Evolutionary conservation across 2,113 vertebrate species (phyloP).

Genomic region (Malurus cyaneus): DNA sequence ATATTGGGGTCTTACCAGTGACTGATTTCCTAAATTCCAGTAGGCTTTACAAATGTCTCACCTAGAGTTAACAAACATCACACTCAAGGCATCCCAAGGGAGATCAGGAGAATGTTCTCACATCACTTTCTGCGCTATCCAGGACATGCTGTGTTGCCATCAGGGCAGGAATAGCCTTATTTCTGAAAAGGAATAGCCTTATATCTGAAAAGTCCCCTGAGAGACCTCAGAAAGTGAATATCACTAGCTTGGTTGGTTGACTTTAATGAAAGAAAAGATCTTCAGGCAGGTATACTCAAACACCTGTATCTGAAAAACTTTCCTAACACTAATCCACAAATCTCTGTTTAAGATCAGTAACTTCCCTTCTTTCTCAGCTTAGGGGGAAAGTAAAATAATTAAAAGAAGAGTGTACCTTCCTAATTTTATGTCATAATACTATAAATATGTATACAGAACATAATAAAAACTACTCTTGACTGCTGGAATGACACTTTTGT

Average conservation of each 20-base stretch:
- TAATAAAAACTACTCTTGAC: not conserved
- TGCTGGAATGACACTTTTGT: not conserved
- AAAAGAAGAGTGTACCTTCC: not conserved
- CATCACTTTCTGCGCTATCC: not conserved
- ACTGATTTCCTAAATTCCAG: constrained; percentile 56
- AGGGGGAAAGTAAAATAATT: not conserved
- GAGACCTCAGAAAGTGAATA: not conserved
- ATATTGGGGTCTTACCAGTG: constrained; percentile 2
- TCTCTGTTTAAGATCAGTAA: not conserved
- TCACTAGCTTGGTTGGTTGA: not conserved
- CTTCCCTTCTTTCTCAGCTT: not conserved
- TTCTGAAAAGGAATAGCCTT: not conserved
- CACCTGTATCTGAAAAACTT: not conserved
- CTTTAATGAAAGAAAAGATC: not conserved
- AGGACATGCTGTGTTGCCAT: not conserved
- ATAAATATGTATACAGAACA: not conserved
- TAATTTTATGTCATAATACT: not conserved
- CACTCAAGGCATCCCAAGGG: not conserved
- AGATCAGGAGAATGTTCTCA: not conserved
- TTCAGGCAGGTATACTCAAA: not conserved
- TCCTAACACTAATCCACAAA: not conserved
- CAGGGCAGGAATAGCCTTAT: not conserved
- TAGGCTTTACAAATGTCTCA: constrained; percentile 38
- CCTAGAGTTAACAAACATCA: constrained; percentile 12
- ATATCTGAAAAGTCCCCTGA: not conserved